Base-by-base conservation (phyloP, 2,888 invertebrate species). In the Drosophila phalerata region DNA sequence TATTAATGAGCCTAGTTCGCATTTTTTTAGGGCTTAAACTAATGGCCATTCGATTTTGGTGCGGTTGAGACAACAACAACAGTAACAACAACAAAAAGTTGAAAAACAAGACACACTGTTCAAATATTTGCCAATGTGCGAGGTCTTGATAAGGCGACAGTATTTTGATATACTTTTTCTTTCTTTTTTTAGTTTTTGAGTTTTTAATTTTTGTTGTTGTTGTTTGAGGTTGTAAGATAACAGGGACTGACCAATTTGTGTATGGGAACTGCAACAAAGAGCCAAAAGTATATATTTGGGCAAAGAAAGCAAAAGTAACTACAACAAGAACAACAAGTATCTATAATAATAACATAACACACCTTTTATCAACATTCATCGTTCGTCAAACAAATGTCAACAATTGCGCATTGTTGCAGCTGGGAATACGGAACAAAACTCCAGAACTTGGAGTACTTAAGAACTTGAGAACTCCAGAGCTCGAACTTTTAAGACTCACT, bases 321-420 rank as follows among this genome's bases (percentile, higher is more conserved):
- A 30, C 47, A 70, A 65, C 43, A 52, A 19, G 42, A 61, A 51
- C 9, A 58, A 37, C 28, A 43, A 55, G 37, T 22, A 51, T 32
- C 43, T 37, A 74, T 64, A 72, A 58, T 57, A 65, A 65, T 55
- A 65, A 17, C 11, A 65, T 43, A 68, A 78, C 74, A 65, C 69
- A 74, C 81, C 73, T 73, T 80, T 78, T 77, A 80, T 80, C 73
- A 73, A 80, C 60, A 73, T 79, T 83, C 85, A 88, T 83, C 80
- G 83, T 79, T 85, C 77, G 83, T 77, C 80, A 82, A 82, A 79
- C 85, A 88, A 83, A 79, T 85, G 83, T 83, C 83, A 88, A 88
- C 83, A 88, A 83, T 83, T 88, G 83, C 80, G 77, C 88, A 88
- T 83, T 83, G 75, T 88, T 83, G 85, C 88, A 83, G 79, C 85